These are phyloP conservation scores for Psittacula cyanocephala DNA, from an alignment of 2,113 vertebrate genomes.

Conservation along the genomic window DNA sequence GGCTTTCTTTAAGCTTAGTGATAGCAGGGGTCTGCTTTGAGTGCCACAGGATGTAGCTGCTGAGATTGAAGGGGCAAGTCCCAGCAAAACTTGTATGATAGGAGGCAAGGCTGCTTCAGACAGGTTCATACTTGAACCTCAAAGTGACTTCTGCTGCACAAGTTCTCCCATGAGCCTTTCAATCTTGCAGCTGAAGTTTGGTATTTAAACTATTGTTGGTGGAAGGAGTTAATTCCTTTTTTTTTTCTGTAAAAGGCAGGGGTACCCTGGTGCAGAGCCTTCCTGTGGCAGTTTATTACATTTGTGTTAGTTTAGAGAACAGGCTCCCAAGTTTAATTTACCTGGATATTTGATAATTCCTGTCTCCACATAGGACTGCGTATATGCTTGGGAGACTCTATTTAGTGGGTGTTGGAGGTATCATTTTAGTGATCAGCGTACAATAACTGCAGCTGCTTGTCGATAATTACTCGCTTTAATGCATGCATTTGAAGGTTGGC, in stretches of 20 bases:
- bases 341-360: background rate
- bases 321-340: background rate
- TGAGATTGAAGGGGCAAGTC: background rate
- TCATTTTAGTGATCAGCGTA: background rate
- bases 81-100: background rate
- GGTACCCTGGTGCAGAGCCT: background rate
- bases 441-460: background rate
- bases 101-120: background rate
- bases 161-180: background rate
- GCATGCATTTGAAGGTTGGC: background rate
- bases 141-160: background rate
- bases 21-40: background rate
- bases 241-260: background rate
- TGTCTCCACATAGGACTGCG: accelerated
- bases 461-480: background rate
- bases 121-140: background rate
- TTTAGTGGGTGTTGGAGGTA: background rate
- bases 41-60: background rate
- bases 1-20: background rate
- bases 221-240: background rate
- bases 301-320: background rate
- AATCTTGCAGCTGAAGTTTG: background rate
- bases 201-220: background rate
- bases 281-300: background rate
- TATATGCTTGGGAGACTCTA: background rate